Evolutionary conservation across 1,140 invertebrate species (phyloP), one percentile per base, ranked within the genome.

Genomic region (Caenorhabditis tropicalis): DNA sequence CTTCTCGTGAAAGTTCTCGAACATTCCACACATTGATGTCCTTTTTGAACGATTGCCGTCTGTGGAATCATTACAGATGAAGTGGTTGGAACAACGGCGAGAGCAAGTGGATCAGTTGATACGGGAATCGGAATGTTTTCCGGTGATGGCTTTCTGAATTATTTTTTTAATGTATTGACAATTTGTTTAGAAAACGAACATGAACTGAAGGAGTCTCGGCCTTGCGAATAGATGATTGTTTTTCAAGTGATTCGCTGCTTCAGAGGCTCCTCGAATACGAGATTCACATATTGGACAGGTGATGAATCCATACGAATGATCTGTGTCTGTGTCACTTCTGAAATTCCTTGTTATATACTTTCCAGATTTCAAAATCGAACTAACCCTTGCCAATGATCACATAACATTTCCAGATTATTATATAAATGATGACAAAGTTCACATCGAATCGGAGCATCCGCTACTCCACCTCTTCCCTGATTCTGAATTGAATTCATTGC

Each of bases 201-300:
- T 80, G 19, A 49, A 49, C 36, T 27, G 29, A 24, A 48, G 24
- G 31, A 53, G 31, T 9, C n/a, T 31, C 15, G 79, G 51, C 1
- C 51, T 46, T 15, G 33, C 29, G 36, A 53, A 81, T 6, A 58
- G 3, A 39, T 81, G 79, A 0, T 19, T 24, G 33, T 27, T 56
- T 6, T 36, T 19, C 19, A 81, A n/a, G 19, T 81, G 79, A 21
- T 33, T 56, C 9, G 51, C 79, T 2, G 83, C 83, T 46, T 84
- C 83, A n/a, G 48, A 19, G 4, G 79, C 39, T 49, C 70, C 70
- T 15, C 43, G 31, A 27, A 80, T 27, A 29, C 70, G 19, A n/a
- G 46, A 24, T 12, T 79, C 70, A 58, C 83, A 84, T 21, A 84
- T 29, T 12, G 83, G 83, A 65, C 83, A 84, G 1, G 31, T 65